These are phyloP conservation scores for Toxostoma redivivum DNA, from an alignment of 2,113 vertebrate species.

Conservation along the genomic window DNA sequence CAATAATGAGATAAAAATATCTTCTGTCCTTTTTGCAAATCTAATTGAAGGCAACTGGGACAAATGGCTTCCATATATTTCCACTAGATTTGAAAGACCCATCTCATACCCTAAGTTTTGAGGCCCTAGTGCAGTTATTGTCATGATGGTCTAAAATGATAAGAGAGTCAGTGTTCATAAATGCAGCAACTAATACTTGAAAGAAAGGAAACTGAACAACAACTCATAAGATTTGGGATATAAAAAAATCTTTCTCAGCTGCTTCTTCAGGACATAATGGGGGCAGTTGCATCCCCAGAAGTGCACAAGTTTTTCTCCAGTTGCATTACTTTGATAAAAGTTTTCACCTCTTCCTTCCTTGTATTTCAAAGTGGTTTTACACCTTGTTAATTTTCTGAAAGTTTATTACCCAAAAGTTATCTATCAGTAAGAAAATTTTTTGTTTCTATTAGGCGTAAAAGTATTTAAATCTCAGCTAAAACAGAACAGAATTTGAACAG, in stretches of 20 bases:
- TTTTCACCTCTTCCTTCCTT: not conserved
- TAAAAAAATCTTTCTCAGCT: not conserved
- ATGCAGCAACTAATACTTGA: not conserved
- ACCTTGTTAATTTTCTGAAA: not conserved
- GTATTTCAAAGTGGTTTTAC: not conserved
- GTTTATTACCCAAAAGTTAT: not conserved
- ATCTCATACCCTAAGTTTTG: not conserved
- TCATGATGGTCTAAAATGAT: not conserved
- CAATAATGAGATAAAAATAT: not conserved
- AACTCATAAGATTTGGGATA: not conserved
- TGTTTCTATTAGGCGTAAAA: not conserved
- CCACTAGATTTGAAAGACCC: not conserved
- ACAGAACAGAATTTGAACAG: not conserved
- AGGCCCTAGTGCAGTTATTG: not conserved
- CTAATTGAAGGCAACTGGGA: not conserved
- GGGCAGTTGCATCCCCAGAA: not conserved
- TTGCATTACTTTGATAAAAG: not conserved
- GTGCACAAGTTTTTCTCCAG: rapidly evolving
- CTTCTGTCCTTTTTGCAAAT: not conserved
- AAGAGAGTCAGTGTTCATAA: not conserved
- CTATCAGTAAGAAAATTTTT: not conserved
- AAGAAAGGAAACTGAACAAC: not conserved
- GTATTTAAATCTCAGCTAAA: not conserved
- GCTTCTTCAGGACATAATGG: not conserved
- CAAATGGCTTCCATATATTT: not conserved